Percentiles rank a stretch among this genome's conserved stretches.
Conservation (phyloP, 2,888 invertebrate species). For the Microctonus aethiopoides region DNA sequence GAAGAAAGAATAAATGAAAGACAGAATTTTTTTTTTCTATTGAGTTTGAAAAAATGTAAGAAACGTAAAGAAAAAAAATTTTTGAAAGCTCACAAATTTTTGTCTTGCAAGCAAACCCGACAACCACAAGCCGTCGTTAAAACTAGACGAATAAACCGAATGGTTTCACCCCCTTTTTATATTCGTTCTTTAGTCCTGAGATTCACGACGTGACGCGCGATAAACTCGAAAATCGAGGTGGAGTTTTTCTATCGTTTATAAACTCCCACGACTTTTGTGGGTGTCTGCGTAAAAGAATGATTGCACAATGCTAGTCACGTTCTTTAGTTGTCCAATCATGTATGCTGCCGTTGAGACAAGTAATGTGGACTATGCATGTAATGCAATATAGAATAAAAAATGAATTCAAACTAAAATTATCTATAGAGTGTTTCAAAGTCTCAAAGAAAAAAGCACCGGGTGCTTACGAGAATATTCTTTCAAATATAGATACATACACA, state of each 20-base stretch:
- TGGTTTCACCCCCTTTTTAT: not conserved
- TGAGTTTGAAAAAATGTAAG: not conserved
- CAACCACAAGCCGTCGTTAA: not conserved
- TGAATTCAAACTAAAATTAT: not conserved
- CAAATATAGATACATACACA: too few species aligned
- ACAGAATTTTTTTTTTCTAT: too few species aligned
- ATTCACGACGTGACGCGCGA: slow-evolving; percentile 1
- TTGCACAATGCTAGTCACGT: not conserved
- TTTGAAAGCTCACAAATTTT: not conserved
- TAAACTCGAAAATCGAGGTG: not conserved
- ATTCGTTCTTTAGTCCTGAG: not conserved
- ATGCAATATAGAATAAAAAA: not conserved
- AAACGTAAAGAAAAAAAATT: not conserved
- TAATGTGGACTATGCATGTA: not conserved
- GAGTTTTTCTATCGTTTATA: not conserved
- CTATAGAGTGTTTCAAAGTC: not conserved
- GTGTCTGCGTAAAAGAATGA: not conserved
- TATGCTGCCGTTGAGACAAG: not conserved
- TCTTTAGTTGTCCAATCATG: slow-evolving; percentile 4
- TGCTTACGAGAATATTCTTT: too few species aligned
- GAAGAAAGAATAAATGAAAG: too few species aligned
- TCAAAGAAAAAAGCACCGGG: not conserved
- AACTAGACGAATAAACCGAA: not conserved
- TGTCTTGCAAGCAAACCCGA: not conserved
- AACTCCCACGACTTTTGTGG: not conserved